Base-by-base conservation (phyloP, 2,797 vertebrate species). In the Cirrhinus molitorella region DNA sequence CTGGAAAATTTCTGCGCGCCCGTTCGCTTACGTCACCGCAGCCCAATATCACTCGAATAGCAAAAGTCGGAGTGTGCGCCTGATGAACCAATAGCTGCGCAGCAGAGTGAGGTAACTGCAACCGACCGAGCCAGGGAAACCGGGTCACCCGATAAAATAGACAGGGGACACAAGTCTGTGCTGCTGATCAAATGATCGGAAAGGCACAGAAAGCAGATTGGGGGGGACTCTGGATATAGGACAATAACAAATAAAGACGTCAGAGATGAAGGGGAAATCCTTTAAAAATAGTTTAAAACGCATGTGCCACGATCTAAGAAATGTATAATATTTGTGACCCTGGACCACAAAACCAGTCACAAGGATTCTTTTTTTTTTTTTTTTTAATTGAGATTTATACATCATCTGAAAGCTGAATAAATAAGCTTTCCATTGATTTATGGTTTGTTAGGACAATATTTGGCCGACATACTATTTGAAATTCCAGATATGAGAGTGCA, bases 21-120 rank as follows among this genome's bases (percentile, higher is more conserved):
- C 74, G 43, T 31, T 71, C 81, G 45, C 85, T 86, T 82, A 87
- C 82, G 82, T 84, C 83, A 87, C 63, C 67, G 49, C 68, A 59
- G 79, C 51, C 78, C 57, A 76, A 65, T 66, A 51, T 51, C 49
- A 76, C 63, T 67, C 61, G 40, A 37, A 59, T 31, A 43, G 49
- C 31, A 72, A 57, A 68, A 76, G 61, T 82, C 59, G 4, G 59
- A 49, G 83, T 59, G 79, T 75, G 72, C 59, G 72, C 72, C 61
- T 19, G 34, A 34, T 47, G 31, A 61, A 71, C 84, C 84, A 85
- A 85, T 85, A 71, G 84, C 79, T 74, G 61, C 45, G 34, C 84
- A 63, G 65, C 83, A 40, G n/a, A 40, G 73, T 77, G 80, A 71
- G 84, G 55, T 78, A 77, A 85, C 79, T 23, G 73, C 57, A 74